These are phyloP conservation scores for Smutsia gigantea DNA, from an alignment of 2,797 vertebrate genomes.

Conservation along the genomic window DNA sequence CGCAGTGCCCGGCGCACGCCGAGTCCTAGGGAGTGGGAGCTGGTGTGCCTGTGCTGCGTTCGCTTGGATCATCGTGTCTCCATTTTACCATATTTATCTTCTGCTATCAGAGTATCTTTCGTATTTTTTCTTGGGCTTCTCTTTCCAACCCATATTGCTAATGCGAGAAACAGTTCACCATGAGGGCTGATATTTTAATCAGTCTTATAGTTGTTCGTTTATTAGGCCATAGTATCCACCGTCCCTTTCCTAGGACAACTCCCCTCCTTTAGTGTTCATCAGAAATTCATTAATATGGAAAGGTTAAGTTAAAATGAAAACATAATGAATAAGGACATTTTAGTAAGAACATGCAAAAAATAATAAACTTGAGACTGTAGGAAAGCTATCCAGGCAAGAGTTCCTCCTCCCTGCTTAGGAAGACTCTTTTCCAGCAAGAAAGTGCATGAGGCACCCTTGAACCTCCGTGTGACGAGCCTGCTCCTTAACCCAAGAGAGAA, in stretches of 20 bases:
- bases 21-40: not conserved
- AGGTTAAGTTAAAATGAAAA: constrained; percentile 68
- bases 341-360: constrained; percentile 36
- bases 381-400: not conserved
- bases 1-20: not conserved
- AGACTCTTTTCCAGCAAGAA: not conserved
- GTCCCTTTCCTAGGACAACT: constrained; percentile 3
- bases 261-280: not conserved
- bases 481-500: not conserved
- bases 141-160: not conserved
- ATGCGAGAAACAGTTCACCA: not conserved
- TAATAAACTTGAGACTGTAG: not conserved
- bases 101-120: not conserved
- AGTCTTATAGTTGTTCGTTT: constrained; percentile 45
- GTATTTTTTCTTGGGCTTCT: not conserved
- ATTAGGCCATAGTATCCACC: not conserved
- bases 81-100: constrained; percentile 13
- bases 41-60: not conserved
- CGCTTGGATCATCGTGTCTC: not conserved
- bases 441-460: not conserved
- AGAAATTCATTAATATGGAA: constrained; percentile 60
- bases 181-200: constrained; percentile 29
- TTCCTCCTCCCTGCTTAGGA: not conserved
- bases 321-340: constrained; percentile 64
- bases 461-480: not conserved